Base-by-base conservation (phyloP, 2,888 invertebrate genomes). In the Trilocha varians region DNA sequence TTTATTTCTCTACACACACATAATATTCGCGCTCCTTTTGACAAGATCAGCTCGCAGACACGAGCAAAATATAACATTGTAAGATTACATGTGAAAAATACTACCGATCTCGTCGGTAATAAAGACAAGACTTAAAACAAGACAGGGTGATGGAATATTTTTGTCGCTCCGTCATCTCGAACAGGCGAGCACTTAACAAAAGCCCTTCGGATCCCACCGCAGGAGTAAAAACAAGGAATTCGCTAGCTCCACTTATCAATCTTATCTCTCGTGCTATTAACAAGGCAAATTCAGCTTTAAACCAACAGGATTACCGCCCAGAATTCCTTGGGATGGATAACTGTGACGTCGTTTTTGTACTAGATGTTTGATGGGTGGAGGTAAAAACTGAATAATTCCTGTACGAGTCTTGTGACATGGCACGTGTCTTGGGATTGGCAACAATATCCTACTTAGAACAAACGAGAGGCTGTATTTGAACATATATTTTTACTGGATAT, bases 311-410 rank as follows among this genome's bases (percentile, higher is more conserved):
- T 39, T 42, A 47, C 35, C 35, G 53, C 37, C 45, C 48, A 49
- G 39, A 44, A 53, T 52, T 33, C 45, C 44, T 45, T 45, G 45
- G 40, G 41, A 35, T 36, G 13, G 17, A 14, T 53, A 59, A 59
- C 53, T 43, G 58, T 63, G 72, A 57, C 54, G 64, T 54, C 58
- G 49, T 59, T 63, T n/a, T 61, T 45, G 52, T 49, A 50, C 54
- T 49, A 48, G 52, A 51, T 49, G 60, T 66, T 72, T 66, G 68
- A 25, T 60, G 58, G 57, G 64, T 64, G 70, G 68, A 70, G 67
- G 70, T 70, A 72, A 77, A 76, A 80, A 74, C 71, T 69, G 74
- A 74, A 78, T 78, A 75, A 78, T 78, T 79, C 73, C 62, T 66
- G 61, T 66, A 70, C 67, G 73, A 67, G 71, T 77, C 70, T 70